A percentile compares a stretch with the other conserved stretches of the same genome.
phyloP scores from a whole-genome alignment of 2,113 vertebrate species.

The Actenoides hombroni region DNA sequence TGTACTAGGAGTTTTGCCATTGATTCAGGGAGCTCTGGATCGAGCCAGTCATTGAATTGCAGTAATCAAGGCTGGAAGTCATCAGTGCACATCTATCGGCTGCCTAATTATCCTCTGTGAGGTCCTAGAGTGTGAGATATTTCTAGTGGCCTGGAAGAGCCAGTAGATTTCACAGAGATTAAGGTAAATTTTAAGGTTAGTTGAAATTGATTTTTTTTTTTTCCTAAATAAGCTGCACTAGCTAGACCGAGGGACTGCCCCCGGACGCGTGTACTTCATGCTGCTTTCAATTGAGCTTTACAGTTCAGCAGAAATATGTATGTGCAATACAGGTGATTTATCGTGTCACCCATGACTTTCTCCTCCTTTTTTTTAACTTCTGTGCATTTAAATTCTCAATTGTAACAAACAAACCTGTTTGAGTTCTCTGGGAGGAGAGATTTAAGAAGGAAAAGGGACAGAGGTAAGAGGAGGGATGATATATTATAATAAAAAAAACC shows the following conservation, averaged over 20 bases:
- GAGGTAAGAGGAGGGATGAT: slow-evolving; percentile 36
- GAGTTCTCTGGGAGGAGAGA: slow-evolving; percentile 16
- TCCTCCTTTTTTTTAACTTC: slow-evolving; percentile 29
- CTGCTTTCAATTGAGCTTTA: neutral
- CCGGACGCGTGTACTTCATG: neutral
- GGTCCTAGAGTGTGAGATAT: slow-evolving; percentile 52
- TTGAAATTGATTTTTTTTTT: slow-evolving; percentile 26
- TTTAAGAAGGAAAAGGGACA: slow-evolving; percentile 58
- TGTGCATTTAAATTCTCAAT: slow-evolving; percentile 33
- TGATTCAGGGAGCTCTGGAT: slow-evolving; percentile 60
- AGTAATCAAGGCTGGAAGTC: slow-evolving; percentile 48
- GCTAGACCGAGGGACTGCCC: neutral
- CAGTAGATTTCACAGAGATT: slow-evolving; percentile 63
- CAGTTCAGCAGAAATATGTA: neutral
- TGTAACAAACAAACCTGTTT: slow-evolving; percentile 51
- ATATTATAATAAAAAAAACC: neutral
- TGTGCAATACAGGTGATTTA: neutral
- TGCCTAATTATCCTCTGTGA: slow-evolving; percentile 35
- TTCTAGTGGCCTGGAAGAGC: slow-evolving; percentile 63
- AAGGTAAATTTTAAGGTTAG: slow-evolving; percentile 64
- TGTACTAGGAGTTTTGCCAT: slow-evolving; percentile 45
- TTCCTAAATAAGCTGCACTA: slow-evolving; percentile 7
- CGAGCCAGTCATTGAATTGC: slow-evolving; percentile 51
- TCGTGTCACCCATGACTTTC: slow-evolving; percentile 32
- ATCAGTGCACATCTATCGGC: slow-evolving; percentile 23